These are phyloP conservation scores for Zalophus californianus DNA, from an alignment of 2,797 vertebrate species.

Conservation along the genomic window DNA sequence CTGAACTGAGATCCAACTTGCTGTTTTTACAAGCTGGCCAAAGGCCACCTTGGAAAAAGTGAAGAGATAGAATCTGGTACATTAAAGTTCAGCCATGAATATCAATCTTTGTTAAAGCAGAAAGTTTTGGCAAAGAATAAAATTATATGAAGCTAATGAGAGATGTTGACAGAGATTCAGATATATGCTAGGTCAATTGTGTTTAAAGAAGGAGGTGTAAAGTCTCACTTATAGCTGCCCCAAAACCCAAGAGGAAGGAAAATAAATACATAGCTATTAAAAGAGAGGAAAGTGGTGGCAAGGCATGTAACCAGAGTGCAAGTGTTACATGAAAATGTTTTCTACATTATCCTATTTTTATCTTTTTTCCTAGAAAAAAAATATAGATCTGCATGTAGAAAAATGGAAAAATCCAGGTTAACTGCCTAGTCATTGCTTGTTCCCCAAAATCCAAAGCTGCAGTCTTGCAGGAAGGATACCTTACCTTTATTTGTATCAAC, in stretches of 20 bases:
- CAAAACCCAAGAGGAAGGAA: constrained; percentile 48
- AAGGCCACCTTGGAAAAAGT: constrained; percentile 22
- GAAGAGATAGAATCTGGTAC: constrained; percentile 54
- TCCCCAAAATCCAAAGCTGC: constrained; percentile 15
- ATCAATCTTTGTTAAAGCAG: constrained; percentile 62
- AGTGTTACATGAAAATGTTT: constrained; percentile 11
- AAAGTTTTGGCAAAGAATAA: constrained; percentile 61
- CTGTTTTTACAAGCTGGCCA: constrained; percentile 65
- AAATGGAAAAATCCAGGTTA: constrained; percentile 11
- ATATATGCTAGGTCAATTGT: constrained; percentile 56
- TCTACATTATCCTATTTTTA: constrained; percentile 26
- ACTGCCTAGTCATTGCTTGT: not conserved
- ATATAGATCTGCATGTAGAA: not conserved
- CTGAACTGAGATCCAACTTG: constrained; percentile 43
- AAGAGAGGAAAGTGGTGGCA: constrained; percentile 43
- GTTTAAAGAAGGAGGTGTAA: constrained; percentile 36
- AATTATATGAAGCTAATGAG: constrained; percentile 63
- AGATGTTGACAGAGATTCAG: constrained; percentile 60
- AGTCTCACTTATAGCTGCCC: constrained; percentile 47
- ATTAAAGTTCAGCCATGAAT: constrained; percentile 64
- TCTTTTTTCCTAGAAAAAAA: constrained; percentile 49
- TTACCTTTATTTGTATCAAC: not conserved
- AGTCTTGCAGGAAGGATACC: constrained; percentile 44
- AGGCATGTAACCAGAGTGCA: constrained; percentile 47
- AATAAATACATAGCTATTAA: constrained; percentile 66